phyloP scores from a whole-genome alignment of 2,797 vertebrate genomes.

The Sphaeramia orbicularis region DNA sequence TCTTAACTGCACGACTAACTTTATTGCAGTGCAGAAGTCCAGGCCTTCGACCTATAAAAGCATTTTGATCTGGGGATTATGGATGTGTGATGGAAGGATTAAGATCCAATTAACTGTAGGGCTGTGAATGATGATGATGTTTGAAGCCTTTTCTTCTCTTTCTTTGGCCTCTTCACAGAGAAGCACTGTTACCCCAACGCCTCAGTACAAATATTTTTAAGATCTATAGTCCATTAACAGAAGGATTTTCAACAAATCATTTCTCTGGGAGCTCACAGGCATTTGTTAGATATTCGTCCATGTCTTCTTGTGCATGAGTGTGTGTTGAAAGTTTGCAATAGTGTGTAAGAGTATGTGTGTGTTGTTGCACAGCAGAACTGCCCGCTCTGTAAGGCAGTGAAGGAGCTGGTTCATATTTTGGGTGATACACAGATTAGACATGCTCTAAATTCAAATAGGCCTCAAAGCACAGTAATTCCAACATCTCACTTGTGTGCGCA shows the following conservation, averaged over 20 bases:
- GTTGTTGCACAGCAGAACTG: conserved; percentile 29
- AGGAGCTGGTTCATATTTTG: conserved; percentile 52
- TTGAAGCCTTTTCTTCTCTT: conserved; percentile 50
- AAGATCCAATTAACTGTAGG: conserved; percentile 64
- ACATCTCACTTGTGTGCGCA: conserved; percentile 8
- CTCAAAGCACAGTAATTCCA: conserved; percentile 53
- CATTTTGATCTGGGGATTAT: conserved; percentile 68
- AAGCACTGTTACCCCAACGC: conserved; percentile 1
- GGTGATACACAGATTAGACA: conserved; percentile 62
- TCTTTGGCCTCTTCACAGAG: conserved; percentile 36
- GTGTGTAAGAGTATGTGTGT: not conserved
- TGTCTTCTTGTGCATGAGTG: not conserved
- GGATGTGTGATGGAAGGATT: conserved; percentile 69
- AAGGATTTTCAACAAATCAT: conserved; percentile 54
- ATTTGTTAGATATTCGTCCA: conserved; percentile 46
- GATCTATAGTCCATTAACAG: conserved; percentile 56
- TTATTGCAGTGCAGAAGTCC: conserved; percentile 37
- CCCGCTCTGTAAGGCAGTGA: conserved; percentile 34
- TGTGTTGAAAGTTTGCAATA: conserved; percentile 3
- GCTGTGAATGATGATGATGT: conserved; percentile 60
- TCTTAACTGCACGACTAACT: conserved; percentile 40
- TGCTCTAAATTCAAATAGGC: conserved; percentile 64
- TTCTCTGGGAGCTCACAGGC: conserved; percentile 40
- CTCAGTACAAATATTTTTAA: conserved; percentile 52
- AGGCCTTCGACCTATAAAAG: conserved; percentile 50